Evolutionary conservation across 30 jellyfish, hydroid and myxozoan genomes (phyloP).

Genomic region (Chrysaora quinquecirrha): DNA sequence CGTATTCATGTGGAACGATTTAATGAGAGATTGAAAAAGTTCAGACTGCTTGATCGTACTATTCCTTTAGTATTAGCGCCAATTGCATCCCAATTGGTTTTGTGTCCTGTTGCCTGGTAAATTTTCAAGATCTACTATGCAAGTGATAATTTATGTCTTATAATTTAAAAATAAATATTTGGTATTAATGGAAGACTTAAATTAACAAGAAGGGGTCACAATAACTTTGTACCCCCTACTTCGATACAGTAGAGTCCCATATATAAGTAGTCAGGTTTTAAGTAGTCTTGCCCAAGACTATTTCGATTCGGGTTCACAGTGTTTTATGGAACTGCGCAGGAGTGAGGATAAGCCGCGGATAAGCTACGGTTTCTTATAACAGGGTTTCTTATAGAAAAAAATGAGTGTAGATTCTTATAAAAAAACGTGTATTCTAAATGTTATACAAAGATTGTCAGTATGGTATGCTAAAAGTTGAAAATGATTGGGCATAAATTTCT

Average conservation of each 20-base stretch:
- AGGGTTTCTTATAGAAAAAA: background rate
- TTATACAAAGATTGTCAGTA: background rate
- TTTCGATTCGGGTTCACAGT: too few relatives aligned
- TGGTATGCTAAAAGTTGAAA: background rate
- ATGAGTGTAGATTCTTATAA: background rate
- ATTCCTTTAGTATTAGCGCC: constrained; percentile 50
- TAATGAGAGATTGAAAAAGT: constrained; percentile 56
- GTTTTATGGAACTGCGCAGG: too few relatives aligned
- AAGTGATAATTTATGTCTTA: constrained; percentile 6
- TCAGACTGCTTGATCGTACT: constrained; percentile 41
- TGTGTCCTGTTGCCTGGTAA: constrained; percentile 47
- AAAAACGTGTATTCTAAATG: background rate
- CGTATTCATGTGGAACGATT: constrained; percentile 63
- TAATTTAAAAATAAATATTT: too few relatives aligned
- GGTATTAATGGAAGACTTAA: too few relatives aligned
- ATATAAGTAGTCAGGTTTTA: too few relatives aligned
- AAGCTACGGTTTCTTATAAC: too few relatives aligned
- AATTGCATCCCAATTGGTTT: constrained; percentile 47
- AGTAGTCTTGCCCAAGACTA: too few relatives aligned
- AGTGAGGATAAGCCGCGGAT: too few relatives aligned
- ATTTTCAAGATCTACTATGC: constrained; percentile 53
- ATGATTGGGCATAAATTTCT: background rate
- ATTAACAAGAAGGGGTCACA: too few relatives aligned
- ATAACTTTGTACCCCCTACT: too few relatives aligned
- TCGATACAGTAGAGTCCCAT: too few relatives aligned